Conservation (phyloP, 2,113 vertebrate genomes). For the Saguinus imperator region DNA sequence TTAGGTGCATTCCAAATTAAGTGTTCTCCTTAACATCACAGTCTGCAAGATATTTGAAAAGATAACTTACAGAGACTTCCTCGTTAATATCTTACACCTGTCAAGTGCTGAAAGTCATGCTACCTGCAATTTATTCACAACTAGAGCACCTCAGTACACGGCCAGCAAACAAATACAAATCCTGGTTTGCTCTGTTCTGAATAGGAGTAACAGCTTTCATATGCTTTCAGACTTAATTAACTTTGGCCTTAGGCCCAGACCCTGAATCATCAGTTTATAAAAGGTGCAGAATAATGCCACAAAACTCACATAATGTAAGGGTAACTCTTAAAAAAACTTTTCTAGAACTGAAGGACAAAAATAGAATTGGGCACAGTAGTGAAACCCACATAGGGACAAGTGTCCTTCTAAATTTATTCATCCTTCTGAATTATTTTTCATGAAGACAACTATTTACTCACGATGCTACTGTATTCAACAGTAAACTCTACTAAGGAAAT, state of each 20-base stretch:
- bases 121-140: background rate
- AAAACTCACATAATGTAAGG: background rate
- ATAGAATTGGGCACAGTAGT: background rate
- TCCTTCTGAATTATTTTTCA: constrained; percentile 13
- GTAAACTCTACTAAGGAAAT: background rate
- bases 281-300: background rate
- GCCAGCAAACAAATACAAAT: background rate
- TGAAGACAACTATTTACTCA: background rate
- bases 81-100: background rate
- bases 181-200: background rate
- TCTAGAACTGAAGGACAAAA: constrained; percentile 7
- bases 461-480: background rate
- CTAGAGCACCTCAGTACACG: background rate
- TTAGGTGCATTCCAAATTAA: constrained; percentile 16
- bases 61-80: background rate
- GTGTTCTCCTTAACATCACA: background rate
- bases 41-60: background rate
- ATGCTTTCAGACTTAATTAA: constrained; percentile 35
- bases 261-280: constrained; percentile 4
- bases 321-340: background rate
- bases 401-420: background rate
- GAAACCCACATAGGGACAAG: background rate
- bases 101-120: background rate
- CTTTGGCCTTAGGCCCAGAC: constrained; percentile 32
- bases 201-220: constrained; percentile 36